These are phyloP conservation scores for Amblyopsis hoosieri DNA, from an alignment of 2,797 vertebrate genomes.

Conservation along the genomic window DNA sequence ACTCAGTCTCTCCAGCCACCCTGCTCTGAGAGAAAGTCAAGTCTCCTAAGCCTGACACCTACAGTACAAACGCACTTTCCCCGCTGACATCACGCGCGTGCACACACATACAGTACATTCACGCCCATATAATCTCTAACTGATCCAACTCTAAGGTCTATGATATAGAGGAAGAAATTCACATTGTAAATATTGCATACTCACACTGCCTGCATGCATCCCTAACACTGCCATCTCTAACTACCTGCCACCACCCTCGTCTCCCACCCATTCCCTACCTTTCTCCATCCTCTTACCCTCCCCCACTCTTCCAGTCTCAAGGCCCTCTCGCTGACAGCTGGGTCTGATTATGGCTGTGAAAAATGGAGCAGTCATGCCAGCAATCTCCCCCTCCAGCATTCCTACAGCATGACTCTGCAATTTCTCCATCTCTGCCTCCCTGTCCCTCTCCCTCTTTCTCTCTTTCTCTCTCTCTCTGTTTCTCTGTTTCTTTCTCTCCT, in stretches of 20 bases:
- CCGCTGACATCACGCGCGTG: too few relatives aligned
- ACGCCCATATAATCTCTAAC: too few relatives aligned
- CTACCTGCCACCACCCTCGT: conserved; percentile 9
- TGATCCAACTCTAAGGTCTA: too few relatives aligned
- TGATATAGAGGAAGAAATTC: too few relatives aligned
- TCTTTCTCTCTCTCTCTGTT: conserved; percentile 49
- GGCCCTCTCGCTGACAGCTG: conserved; percentile 81
- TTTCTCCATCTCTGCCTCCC: conserved; percentile 70
- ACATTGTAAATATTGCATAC: too few relatives aligned
- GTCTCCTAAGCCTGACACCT: conserved; percentile 4
- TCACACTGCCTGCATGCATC: neutral
- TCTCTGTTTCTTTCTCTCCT: conserved; percentile 16
- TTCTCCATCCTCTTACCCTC: conserved; percentile 7
- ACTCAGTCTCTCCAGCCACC: conserved; percentile 38
- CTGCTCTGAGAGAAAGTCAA: conserved; percentile 48
- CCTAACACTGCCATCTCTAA: conserved; percentile 21
- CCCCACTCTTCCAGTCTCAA: conserved; percentile 44
- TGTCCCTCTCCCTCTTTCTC: conserved; percentile 50
- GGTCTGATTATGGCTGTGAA: conserved; percentile 85
- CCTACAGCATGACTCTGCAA: conserved; percentile 82
- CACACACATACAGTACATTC: too few relatives aligned
- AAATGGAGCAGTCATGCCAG: conserved; percentile 83
- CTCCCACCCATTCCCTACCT: conserved; percentile 14
- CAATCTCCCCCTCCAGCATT: conserved; percentile 75
- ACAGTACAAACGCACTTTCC: too few relatives aligned